Base-by-base conservation (phyloP, 1,140 invertebrate species). In the Vanessa atalanta region DNA sequence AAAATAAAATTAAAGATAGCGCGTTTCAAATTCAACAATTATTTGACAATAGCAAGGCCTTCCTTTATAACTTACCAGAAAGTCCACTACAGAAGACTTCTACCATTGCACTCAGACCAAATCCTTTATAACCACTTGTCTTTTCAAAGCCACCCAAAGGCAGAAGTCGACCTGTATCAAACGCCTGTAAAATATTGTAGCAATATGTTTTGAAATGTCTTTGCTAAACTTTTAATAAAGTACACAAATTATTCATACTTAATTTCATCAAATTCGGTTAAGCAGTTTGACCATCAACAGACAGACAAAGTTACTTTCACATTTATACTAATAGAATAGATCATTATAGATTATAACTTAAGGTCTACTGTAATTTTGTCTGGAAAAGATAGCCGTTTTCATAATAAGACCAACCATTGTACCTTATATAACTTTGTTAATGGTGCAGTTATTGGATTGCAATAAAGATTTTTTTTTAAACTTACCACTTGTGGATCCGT, bases 41-140 rank as follows among this genome's bases (percentile, higher is more conserved):
- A 37, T 37, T 37, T 37, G 1, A 43, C 1, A 43, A 43, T 9
- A 43, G 1, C 37, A 8, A 43, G 12, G 13, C 48, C 2, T 50
- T 12, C 12, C 15, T 57, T 57, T 57, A n/a, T 2, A 14, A 11
- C 48, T 71, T 79, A 93, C 96, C 96, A 73, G 94, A 93, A 16
- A 97, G 91, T 26, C 97, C 94, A 37, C 96, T 97, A 79, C 95
- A 96, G 15, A 97, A 95, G n/a, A 96, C 93, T 86, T 99, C 98
- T 0, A 98, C 97, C 95, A 99, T 95, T 72, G 97, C 93, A 0
- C 95, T 95, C 7, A 99, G 88, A 0, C 97, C 98, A 79, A 96
- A 98, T 0, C 98, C 98, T 88, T 99, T 99, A 88, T 98, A 98
- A 0, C 98, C 97, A 53, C 96, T 96, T 70, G 94, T 95, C 0